phyloP scores from a whole-genome alignment of 64 coral and sea anemone genomes.

The Actinia tenebrosa region DNA sequence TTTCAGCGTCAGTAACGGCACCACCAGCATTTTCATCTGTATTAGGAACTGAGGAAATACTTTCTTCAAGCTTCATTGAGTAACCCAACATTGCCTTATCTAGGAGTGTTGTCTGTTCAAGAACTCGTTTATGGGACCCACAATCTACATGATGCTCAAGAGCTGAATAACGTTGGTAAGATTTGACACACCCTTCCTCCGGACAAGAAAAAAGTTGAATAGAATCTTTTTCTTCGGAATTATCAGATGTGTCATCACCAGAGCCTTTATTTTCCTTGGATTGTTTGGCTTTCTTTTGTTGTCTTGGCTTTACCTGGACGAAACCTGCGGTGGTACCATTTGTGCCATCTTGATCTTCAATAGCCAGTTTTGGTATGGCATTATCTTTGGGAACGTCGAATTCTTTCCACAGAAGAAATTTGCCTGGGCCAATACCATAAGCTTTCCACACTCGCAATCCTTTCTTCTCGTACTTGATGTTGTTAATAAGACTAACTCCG shows the following conservation, averaged over 20 bases:
- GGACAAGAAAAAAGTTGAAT: not conserved
- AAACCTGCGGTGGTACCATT: not conserved
- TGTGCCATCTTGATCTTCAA: not conserved
- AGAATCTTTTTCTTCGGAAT: not conserved
- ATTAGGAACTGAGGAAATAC: not conserved
- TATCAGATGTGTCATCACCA: not conserved
- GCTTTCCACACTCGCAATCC: conserved; percentile 24
- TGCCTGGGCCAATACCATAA: conserved; percentile 25
- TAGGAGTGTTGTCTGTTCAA: conserved; percentile 34
- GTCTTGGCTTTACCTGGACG: not conserved
- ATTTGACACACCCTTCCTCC: conserved; percentile 32
- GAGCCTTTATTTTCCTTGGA: conserved; percentile 12
- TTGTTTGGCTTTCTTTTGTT: conserved; percentile 1
- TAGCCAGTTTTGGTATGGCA: not conserved
- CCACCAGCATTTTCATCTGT: not conserved
- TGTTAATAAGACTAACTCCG: conserved; percentile 30
- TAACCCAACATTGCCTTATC: conserved; percentile 39
- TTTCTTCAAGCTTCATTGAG: conserved; percentile 25
- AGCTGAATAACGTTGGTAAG: not conserved
- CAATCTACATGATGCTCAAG: conserved; percentile 24
- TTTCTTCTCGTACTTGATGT: conserved; percentile 23
- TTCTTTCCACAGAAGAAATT: conserved; percentile 21
- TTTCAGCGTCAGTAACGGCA: not conserved
- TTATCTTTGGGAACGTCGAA: conserved; percentile 24
- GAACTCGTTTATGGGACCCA: conserved; percentile 21